Evolutionary conservation across 2,888 invertebrate genomes (phyloP), one percentile per base, ranked within the genome.

Genomic region (Epistrophella euchroma): DNA sequence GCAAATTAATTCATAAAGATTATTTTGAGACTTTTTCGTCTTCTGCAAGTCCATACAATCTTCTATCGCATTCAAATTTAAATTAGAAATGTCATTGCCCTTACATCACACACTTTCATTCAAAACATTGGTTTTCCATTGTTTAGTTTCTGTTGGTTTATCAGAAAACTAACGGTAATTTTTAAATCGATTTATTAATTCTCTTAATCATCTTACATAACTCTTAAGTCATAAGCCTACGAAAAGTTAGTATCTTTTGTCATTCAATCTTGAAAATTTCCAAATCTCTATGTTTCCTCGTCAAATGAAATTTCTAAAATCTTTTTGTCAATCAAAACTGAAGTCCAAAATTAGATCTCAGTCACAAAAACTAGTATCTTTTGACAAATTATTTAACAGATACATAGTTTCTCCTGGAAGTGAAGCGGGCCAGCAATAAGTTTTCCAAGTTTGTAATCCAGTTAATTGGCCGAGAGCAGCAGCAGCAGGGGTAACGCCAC

Each of bases 391-490:
- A 70, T 19, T 15, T 17, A 43, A 56, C 19, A 52, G 28, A 28
- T 28, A 66, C 15, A 32, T 68, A 85, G 73, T 81, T 85, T 85
- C 85, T 62, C 85, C 68, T 66, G 70, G 76, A 74, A 74, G 52
- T 22, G 32, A 56, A 43, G n/a, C 32, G 32, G 17, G 17, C 64
- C 25, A 40, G 43, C 45, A 47, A 35, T 58, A 43, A 66, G 32
- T 83, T 70, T 73, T 74, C 58, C 79, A 60, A 86, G 64, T 82
- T 64, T 71, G 56, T 86, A 86, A 86, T 86, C 77, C 74, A 78
- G 64, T 78, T 86, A 86, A 86, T 86, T 82, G 86, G 35, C 60
- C 56, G 11, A 52, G 13, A 68, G 72, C 22, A 22, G 55, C 62
- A 66, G 56, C 28, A 37, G 56, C 77, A 82, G 77, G 82, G 82